Evolutionary conservation across 2,888 invertebrate genomes (phyloP).

Genomic region (Xanthorhoe designata): DNA sequence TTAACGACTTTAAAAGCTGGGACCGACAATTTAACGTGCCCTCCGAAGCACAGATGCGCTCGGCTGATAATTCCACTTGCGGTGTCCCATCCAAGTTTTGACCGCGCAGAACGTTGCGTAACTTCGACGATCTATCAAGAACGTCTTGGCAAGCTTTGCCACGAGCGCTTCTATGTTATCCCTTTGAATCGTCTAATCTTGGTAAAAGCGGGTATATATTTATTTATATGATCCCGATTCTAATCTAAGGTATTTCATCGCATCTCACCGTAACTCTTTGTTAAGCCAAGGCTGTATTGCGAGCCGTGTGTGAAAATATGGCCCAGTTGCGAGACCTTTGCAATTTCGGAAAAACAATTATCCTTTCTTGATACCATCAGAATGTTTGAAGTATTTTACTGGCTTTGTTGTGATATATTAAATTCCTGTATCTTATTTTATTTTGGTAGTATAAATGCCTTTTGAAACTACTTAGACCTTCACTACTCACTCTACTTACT

Average conservation of each 20-base stretch:
- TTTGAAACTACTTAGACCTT: not conserved
- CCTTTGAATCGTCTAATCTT: not conserved
- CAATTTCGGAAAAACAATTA: slow-evolving; percentile 27
- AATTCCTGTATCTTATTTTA: not conserved
- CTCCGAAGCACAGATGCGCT: too few relatives aligned
- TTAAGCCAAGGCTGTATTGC: slow-evolving; percentile 49
- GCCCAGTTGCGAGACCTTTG: slow-evolving; percentile 43
- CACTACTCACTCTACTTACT: too few relatives aligned
- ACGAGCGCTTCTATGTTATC: not conserved
- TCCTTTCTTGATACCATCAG: slow-evolving; percentile 23
- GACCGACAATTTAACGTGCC: too few relatives aligned
- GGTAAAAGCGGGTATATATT: too few relatives aligned
- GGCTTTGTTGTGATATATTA: slow-evolving; percentile 7
- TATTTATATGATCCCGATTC: too few relatives aligned
- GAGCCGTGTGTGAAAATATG: slow-evolving; percentile 43
- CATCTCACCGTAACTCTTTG: slow-evolving; percentile 48
- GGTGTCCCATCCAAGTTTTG: too few relatives aligned
- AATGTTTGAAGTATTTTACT: slow-evolving; percentile 4
- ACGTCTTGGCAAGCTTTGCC: too few relatives aligned
- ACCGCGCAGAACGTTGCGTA: too few relatives aligned
- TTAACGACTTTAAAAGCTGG: too few relatives aligned
- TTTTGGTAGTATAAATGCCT: not conserved
- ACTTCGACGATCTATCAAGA: too few relatives aligned
- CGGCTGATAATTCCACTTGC: too few relatives aligned
- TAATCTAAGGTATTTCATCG: slow-evolving; percentile 30